Evolutionary conservation across 2,113 vertebrate genomes (phyloP).

Genomic region (Colius striatus): DNA sequence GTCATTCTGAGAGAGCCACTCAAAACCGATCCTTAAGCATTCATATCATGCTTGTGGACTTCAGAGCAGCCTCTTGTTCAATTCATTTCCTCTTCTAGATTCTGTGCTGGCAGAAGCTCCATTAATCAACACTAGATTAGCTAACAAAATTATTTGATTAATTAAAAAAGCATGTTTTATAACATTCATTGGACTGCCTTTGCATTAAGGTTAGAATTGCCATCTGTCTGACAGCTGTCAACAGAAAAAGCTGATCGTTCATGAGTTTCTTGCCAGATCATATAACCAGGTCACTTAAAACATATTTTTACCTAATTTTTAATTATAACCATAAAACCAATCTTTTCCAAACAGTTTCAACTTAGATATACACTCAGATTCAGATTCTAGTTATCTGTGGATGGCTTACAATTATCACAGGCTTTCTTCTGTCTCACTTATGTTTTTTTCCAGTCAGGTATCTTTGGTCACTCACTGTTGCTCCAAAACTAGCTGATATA

Average conservation of each 20-base stretch:
- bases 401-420: background rate
- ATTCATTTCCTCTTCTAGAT: background rate
- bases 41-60: background rate
- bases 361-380: background rate
- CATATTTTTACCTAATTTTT: background rate
- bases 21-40: background rate
- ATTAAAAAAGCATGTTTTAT: background rate
- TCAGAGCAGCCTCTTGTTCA: background rate
- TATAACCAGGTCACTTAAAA: background rate
- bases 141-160: background rate
- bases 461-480: background rate
- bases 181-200: background rate
- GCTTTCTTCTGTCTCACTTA: background rate
- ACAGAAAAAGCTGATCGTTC: background rate
- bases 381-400: background rate
- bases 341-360: background rate
- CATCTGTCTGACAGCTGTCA: background rate
- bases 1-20: background rate
- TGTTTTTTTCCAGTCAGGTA: background rate
- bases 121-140: background rate
- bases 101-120: background rate
- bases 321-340: background rate
- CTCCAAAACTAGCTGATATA: background rate
- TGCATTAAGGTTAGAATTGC: background rate
- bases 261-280: background rate